phyloP scores from a whole-genome alignment of 2,113 vertebrate species.

The Phrynocephalus versicolor region DNA sequence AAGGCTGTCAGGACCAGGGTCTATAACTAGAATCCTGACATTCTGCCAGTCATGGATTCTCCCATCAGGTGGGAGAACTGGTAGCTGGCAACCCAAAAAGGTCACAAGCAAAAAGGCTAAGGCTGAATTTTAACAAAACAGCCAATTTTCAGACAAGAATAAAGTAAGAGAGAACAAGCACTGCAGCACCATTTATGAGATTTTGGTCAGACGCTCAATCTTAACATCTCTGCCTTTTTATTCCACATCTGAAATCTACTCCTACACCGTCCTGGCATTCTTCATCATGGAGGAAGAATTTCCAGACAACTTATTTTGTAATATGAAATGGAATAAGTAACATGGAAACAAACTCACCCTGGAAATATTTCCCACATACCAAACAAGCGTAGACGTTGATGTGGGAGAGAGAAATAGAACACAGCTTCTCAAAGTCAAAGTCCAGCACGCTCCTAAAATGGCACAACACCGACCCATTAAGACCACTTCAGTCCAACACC shows the following conservation, averaged over 20 bases:
- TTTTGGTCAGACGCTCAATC: no score
- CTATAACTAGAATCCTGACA: not conserved
- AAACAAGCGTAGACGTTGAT: conserved; percentile 96
- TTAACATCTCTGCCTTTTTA: no score
- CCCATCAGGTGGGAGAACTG: no score
- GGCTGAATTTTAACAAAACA: no score
- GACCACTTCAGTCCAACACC: rapidly evolving
- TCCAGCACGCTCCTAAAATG: conserved; percentile 89
- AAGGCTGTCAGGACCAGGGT: not conserved
- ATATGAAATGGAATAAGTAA: not conserved
- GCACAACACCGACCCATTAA: not conserved
- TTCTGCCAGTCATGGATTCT: no score
- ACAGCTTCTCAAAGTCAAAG: conserved; percentile 97
- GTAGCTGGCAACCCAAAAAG: no score
- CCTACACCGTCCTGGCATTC: not conserved
- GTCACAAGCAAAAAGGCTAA: no score
- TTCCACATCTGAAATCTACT: not conserved
- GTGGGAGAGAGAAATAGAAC: conserved; percentile 94
- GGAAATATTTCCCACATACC: conserved; percentile 96
- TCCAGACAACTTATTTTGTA: no score
- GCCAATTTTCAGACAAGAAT: no score
- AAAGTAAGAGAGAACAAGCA: no score
- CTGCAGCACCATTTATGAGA: no score
- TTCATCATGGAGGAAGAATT: no score
- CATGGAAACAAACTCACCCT: conserved; percentile 77